These are phyloP conservation scores for Drosophila kokeensis DNA, from an alignment of 2,888 invertebrate genomes.

Conservation along the genomic window DNA sequence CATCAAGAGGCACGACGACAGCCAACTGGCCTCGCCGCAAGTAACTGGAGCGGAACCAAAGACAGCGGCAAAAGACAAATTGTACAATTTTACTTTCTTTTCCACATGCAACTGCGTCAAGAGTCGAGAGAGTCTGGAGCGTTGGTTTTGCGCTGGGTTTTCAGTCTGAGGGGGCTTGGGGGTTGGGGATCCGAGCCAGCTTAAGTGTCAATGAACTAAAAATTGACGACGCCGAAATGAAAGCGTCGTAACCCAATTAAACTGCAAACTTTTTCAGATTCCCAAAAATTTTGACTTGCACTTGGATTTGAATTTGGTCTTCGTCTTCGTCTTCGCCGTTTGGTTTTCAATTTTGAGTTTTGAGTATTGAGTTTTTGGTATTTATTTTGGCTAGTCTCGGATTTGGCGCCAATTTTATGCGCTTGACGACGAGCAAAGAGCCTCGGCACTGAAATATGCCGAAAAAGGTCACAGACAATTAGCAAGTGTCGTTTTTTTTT, in stretches of 20 bases:
- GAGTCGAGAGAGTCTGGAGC: constrained; percentile 13
- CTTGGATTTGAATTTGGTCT: constrained; percentile 11
- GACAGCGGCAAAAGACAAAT: constrained; percentile 34
- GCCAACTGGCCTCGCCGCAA: constrained; percentile 52
- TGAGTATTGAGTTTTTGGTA: constrained; percentile 29
- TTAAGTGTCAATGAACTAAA: constrained; percentile 71
- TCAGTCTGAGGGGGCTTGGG: background rate
- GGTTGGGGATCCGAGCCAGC: constrained; percentile 1
- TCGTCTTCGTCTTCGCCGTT: constrained; percentile 13
- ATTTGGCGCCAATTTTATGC: constrained; percentile 59
- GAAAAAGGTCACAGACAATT: constrained; percentile 78
- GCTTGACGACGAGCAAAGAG: constrained; percentile 41
- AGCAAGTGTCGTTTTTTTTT: constrained; percentile 71
- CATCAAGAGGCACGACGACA: constrained; percentile 21
- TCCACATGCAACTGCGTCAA: constrained; percentile 54
- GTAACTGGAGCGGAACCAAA: constrained; percentile 78
- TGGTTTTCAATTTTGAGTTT: background rate
- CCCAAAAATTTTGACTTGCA: constrained; percentile 19
- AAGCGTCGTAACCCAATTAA: constrained; percentile 66
- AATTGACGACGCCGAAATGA: constrained; percentile 55
- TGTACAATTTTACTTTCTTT: constrained; percentile 74
- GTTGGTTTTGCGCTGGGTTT: background rate
- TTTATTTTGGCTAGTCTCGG: constrained; percentile 44
- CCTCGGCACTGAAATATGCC: constrained; percentile 69
- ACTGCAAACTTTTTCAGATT: constrained; percentile 24